These are phyloP conservation scores for Magallana gigas DNA, from an alignment of 1,140 invertebrate genomes.

Conservation along the genomic window DNA sequence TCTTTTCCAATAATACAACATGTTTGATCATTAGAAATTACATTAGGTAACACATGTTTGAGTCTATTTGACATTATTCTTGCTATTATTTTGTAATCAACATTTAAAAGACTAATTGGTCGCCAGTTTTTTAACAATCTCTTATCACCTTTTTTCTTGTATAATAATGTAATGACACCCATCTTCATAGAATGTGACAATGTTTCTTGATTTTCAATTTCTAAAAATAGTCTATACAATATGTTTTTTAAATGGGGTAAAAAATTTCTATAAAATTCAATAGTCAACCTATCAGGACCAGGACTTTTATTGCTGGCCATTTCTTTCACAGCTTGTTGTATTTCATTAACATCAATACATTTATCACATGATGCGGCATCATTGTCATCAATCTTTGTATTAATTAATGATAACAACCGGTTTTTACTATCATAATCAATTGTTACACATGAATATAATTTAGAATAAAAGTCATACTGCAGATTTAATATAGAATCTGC, in stretches of 20 bases:
- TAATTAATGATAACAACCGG: conserved; percentile 14
- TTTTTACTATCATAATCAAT: conserved; percentile 33
- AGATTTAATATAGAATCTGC: conserved; percentile 23
- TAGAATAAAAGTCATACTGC: conserved; percentile 44
- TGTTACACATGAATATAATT: conserved; percentile 42
- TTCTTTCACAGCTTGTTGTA: conserved; percentile 16
- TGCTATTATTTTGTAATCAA: conserved; percentile 50
- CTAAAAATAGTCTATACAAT: neutral
- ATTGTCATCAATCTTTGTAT: conserved; percentile 2
- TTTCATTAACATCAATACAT: neutral
- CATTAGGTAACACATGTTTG: conserved; percentile 47
- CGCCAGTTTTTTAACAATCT: conserved; percentile 46
- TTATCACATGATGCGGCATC: neutral
- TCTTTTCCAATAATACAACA: neutral
- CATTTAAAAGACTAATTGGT: conserved; percentile 47
- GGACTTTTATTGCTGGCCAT: conserved; percentile 53
- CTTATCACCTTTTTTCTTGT: conserved; percentile 51
- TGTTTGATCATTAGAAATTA: conserved; percentile 40
- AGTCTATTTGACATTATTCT: conserved; percentile 45
- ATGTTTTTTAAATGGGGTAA: conserved; percentile 6
- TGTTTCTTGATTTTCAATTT: neutral
- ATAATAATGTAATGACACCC: conserved; percentile 41
- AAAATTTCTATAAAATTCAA: conserved; percentile 49
- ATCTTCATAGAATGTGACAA: conserved; percentile 43
- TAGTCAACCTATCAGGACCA: conserved; percentile 43